Conservation (phyloP, 2,797 vertebrate species). For the Lepus oiostolus region DNA sequence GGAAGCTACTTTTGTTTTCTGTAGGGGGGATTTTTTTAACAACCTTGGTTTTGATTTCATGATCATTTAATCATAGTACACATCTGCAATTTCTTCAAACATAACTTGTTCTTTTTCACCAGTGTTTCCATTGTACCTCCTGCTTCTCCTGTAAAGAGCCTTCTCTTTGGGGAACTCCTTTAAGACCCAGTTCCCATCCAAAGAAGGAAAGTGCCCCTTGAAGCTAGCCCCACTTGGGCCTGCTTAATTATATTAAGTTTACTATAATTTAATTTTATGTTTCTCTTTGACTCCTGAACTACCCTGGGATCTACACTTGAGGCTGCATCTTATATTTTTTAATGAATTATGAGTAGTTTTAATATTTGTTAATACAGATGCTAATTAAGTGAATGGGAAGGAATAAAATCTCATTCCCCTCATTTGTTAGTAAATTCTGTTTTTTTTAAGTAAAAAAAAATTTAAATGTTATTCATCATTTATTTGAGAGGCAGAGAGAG, state of each 20-base stretch:
- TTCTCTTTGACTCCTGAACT: background rate
- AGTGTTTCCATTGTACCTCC: background rate
- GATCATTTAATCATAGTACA: background rate
- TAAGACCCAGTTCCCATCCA: background rate
- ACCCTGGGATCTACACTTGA: background rate
- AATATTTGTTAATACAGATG: background rate
- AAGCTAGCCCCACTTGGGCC: background rate
- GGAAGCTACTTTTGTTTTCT: background rate
- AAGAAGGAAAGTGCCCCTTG: too few relatives aligned
- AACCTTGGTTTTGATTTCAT: background rate
- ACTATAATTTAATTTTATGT: background rate
- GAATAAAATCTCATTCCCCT: background rate
- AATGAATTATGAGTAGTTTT: background rate
- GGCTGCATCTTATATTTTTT: background rate
- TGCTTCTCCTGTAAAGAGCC: background rate
- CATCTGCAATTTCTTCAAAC: background rate
- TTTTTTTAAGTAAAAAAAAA: too few relatives aligned
- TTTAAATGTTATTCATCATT: too few relatives aligned
- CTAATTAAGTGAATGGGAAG: background rate
- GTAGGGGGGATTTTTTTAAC: background rate
- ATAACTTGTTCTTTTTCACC: background rate
- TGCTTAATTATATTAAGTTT: background rate
- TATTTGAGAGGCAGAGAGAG: too few relatives aligned
- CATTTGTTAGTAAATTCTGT: background rate
- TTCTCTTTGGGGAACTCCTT: background rate